A percentile compares a stretch with the other conserved stretches of the same genome.
phyloP scores from a whole-genome alignment of 2,797 vertebrate species.

The Gymnothorax reevesii region DNA sequence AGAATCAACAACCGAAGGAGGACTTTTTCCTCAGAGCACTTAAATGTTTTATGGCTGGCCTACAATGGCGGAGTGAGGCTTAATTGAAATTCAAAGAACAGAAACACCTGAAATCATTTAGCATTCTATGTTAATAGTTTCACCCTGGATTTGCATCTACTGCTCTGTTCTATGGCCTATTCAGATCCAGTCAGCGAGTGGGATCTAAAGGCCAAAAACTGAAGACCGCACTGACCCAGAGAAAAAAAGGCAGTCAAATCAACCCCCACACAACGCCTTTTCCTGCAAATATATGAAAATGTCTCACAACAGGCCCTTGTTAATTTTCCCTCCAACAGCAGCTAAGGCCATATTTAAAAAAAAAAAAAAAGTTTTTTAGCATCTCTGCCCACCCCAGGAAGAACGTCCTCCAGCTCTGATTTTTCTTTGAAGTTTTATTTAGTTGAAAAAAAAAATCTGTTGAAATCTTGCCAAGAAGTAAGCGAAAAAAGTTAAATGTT shows the following conservation, averaged over 20 bases:
- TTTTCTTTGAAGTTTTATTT: too few species aligned
- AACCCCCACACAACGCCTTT: conserved; percentile 1
- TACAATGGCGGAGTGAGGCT: neutral
- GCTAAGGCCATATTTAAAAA: too few species aligned
- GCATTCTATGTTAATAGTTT: neutral
- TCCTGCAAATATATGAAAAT: neutral
- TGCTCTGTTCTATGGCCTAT: neutral
- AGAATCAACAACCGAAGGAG: neutral
- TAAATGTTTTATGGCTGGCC: neutral
- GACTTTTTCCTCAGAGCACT: neutral
- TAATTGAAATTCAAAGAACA: neutral
- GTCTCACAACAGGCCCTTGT: conserved; percentile 37
- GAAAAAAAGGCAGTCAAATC: neutral
- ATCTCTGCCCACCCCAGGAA: too few species aligned
- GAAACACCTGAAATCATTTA: neutral
- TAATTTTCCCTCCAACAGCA: neutral
- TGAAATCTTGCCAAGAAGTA: too few species aligned
- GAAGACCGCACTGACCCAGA: neutral
- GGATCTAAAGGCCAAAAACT: neutral
- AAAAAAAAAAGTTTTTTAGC: too few species aligned
- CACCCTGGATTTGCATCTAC: neutral
- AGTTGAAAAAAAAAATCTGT: too few species aligned
- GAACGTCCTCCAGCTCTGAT: too few species aligned
- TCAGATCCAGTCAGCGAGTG: neutral
- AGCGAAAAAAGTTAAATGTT: too few species aligned